Evolutionary conservation across 2,113 vertebrate species (phyloP).

Genomic region (Gasterosteus aculeatus): DNA sequence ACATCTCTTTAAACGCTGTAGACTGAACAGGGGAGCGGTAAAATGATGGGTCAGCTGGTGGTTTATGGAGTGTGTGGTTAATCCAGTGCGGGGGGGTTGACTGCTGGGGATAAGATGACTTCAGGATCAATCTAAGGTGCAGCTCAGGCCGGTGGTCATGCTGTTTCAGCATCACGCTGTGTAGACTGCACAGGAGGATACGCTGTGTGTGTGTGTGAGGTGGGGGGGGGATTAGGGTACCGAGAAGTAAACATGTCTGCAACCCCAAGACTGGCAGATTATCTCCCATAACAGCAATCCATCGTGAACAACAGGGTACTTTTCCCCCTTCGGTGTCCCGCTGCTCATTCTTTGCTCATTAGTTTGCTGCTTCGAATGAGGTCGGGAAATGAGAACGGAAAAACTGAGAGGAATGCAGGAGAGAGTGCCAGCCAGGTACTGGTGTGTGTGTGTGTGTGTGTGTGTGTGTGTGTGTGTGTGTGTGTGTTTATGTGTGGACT

Average conservation of each 20-base stretch:
- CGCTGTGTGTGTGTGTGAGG: not conserved
- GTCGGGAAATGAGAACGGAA: slow-evolving; percentile 74
- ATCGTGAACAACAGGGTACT: slow-evolving; percentile 36
- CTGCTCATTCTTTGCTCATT: slow-evolving; percentile 69
- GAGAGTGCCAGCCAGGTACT: slow-evolving; percentile 66
- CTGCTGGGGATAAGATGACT: slow-evolving; percentile 38
- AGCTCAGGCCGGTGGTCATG: slow-evolving; percentile 4
- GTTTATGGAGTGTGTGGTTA: slow-evolving; percentile 34
- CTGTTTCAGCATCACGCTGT: slow-evolving; percentile 47
- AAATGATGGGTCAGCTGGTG: slow-evolving; percentile 67
- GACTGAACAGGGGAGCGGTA: not conserved
- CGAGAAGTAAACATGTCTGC: slow-evolving; percentile 49
- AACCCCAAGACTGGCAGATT: slow-evolving; percentile 43
- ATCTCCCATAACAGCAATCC: slow-evolving; percentile 30
- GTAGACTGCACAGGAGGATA: slow-evolving; percentile 44
- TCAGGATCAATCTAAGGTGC: slow-evolving; percentile 30
- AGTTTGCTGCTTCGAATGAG: slow-evolving; percentile 69
- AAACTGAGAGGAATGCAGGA: slow-evolving; percentile 68
- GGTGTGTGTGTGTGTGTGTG: slow-evolving; percentile 8
- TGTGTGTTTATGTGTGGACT: not conserved
- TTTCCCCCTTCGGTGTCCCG: slow-evolving; percentile 50
- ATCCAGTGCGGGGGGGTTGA: slow-evolving; percentile 34
- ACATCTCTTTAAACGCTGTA: slow-evolving; percentile 59
- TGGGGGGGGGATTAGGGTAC: not conserved
- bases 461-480: slow-evolving; percentile 43